Percentiles rank a stretch among this genome's conserved stretches.
Evolutionary conservation across 2,797 vertebrate species (phyloP).

Genomic region (Helicolenus hilgendorfi): DNA sequence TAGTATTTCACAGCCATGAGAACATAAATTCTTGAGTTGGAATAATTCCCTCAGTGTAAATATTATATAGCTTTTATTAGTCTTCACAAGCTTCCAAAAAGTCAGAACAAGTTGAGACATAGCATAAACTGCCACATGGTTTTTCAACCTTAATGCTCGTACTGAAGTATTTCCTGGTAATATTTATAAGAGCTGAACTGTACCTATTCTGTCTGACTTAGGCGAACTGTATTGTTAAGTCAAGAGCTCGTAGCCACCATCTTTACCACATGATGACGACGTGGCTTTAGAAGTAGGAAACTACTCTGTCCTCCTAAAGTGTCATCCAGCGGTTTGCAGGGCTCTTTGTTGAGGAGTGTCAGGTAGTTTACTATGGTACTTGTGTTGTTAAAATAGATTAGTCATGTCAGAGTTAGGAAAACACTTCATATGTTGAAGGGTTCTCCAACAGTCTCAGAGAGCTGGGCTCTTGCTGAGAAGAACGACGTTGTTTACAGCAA

Average conservation of each 20-base stretch:
- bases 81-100: not conserved
- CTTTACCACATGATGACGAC: not conserved
- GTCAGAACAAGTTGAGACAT: not conserved
- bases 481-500: constrained; percentile 32
- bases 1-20: not conserved
- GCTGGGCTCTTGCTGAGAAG: not conserved
- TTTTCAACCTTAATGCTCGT: not conserved
- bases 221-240: not conserved
- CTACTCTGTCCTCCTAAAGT: constrained; percentile 31
- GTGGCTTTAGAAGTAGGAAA: constrained; percentile 6
- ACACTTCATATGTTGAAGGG: constrained; percentile 58
- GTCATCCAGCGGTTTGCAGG: constrained; percentile 33
- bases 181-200: not conserved
- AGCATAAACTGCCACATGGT: not conserved
- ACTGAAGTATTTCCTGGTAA: not conserved
- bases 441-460: constrained; percentile 37
- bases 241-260: not conserved
- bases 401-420: constrained; percentile 62
- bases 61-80: not conserved
- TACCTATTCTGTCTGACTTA: not conserved
- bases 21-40: not conserved
- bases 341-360: constrained; percentile 50
- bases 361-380: constrained; percentile 38
- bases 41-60: not conserved
- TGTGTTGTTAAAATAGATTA: constrained; percentile 59